Evolutionary conservation across 2,888 invertebrate species (phyloP).

Genomic region (Lydus trimaculatus): DNA sequence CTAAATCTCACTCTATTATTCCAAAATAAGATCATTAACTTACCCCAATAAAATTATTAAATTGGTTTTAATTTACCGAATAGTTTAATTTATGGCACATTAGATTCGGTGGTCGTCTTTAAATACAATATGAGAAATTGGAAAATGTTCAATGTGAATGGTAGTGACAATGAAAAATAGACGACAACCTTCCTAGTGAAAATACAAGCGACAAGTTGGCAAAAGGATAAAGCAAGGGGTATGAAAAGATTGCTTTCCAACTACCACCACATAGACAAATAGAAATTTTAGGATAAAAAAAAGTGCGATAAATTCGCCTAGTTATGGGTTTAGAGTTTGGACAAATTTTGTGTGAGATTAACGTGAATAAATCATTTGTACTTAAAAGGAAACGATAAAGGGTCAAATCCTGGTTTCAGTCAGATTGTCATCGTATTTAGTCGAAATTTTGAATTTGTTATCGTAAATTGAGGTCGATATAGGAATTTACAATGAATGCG

Average conservation of each 20-base stretch:
- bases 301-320: neutral
- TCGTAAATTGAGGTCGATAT: neutral
- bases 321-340: too few species aligned
- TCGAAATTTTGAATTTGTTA: neutral
- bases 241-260: neutral
- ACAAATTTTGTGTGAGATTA: neutral
- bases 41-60: neutral
- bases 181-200: neutral
- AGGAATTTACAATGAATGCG: neutral
- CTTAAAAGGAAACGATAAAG: neutral
- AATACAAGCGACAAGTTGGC: slow-evolving; percentile 4
- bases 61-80: neutral
- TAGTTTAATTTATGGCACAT: neutral
- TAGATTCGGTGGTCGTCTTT: neutral
- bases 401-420: neutral
- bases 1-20: neutral
- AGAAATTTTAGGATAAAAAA: neutral
- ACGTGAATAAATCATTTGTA: neutral
- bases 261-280: neutral
- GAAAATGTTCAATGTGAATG: neutral
- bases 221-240: neutral
- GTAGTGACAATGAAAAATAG: slow-evolving; percentile 1
- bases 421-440: neutral
- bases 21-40: neutral
- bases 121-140: neutral